Evolutionary conservation across 2,888 invertebrate genomes (phyloP), one percentile per base, ranked within the genome.

Genomic region (Torymus tubicola): DNA sequence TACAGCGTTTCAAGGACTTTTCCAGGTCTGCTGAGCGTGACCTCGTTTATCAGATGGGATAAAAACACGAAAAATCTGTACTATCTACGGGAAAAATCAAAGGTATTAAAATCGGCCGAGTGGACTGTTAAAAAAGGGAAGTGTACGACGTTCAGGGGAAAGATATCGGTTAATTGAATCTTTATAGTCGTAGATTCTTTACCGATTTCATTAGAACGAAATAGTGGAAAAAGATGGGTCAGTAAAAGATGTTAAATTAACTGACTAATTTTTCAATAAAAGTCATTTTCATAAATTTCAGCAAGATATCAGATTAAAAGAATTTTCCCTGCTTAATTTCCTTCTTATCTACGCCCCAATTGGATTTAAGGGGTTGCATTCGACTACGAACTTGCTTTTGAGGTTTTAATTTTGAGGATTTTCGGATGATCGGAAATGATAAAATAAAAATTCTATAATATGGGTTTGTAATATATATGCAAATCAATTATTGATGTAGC

Each of bases 21-120:
- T 21, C 42, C 31, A n/a, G 31, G 16, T 61, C 31, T 24, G 55
- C 64, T 18, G 5, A 58, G 21, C 69, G 69, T 13, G 31, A 21
- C 55, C 77, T 64, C 77, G 57, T 70, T 69, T 63, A 68, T 16
- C 64, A 57, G 57, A 12, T 55, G 12, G 42, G 69, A 69, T 69
- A 76, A 76, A 77, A 69, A 64, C 63, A 70, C n/a, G 70, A 77
- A 63, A 77, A 70, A 70, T 70, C 70, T 50, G 31, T 70, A 50
- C 64, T 64, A 70, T 24, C 21, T 69, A 53, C n/a, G n/a, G 21
- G 13, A 42, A 42, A 42, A 42, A 61, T 31, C 21, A 14, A 13
- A 21, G 10, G 63, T 13, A 63, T 52, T 63, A 71, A 72, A 72
- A 72, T 72, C 52, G 55, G 12, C n/a, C n/a, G 31, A 73, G 55